Conservation (phyloP, 2,888 invertebrate species). For the Pachliopta kotzebuea region DNA sequence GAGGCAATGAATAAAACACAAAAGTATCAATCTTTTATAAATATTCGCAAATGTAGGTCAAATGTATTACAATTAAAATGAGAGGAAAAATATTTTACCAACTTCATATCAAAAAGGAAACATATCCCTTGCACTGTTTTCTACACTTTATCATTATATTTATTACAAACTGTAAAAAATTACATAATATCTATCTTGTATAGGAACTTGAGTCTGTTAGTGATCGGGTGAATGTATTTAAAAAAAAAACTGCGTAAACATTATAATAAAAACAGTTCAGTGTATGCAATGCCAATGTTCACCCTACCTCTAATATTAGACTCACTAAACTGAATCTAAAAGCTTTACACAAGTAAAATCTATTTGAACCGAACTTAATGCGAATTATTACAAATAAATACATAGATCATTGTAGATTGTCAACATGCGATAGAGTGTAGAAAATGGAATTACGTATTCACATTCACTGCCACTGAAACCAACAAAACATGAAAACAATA, state of each 20-base stretch:
- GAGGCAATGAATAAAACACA: conserved; percentile 57
- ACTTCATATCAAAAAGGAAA: conserved; percentile 78
- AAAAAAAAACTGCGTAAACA: conserved; percentile 23
- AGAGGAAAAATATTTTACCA: conserved; percentile 75
- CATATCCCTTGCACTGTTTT: conserved; percentile 70
- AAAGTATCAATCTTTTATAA: conserved; percentile 75
- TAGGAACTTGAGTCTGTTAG: conserved; percentile 67
- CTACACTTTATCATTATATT: conserved; percentile 75
- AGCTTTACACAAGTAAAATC: conserved; percentile 44
- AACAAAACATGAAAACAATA: conserved; percentile 55
- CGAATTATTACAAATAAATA: conserved; percentile 36
- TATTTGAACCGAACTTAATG: conserved; percentile 43
- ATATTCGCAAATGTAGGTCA: conserved; percentile 80
- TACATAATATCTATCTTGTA: conserved; percentile 54
- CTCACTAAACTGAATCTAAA: conserved; percentile 42
- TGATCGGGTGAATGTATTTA: conserved; percentile 46
- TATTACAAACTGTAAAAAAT: conserved; percentile 56
- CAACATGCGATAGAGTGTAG: conserved; percentile 74
- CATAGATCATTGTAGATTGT: conserved; percentile 33
- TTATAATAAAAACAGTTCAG: conserved; percentile 23
- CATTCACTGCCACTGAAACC: conserved; percentile 54
- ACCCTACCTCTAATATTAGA: conserved; percentile 50
- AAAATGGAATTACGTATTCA: conserved; percentile 61
- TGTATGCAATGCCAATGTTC: conserved; percentile 37
- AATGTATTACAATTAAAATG: conserved; percentile 79